phyloP scores from a whole-genome alignment of 23 tunicate species.

The Styela clava region DNA sequence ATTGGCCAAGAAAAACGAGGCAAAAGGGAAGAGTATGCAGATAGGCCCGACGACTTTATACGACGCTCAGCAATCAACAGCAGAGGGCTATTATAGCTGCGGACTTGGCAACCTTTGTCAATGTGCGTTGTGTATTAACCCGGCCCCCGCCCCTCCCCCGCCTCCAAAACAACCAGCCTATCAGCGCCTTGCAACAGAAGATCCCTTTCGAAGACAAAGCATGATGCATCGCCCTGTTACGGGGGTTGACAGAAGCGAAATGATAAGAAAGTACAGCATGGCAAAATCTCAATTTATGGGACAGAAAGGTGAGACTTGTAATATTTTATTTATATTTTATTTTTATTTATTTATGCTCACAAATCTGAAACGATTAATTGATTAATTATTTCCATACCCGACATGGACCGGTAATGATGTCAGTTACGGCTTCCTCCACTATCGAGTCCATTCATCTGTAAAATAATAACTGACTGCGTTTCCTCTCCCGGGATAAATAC shows the following conservation, averaged over 20 bases:
- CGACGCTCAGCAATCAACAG: conserved; percentile 1
- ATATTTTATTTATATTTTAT: no score
- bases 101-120: conserved; percentile 81
- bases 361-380: no score
- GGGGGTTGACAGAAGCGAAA: conserved; percentile 3
- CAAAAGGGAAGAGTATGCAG: conserved; percentile 30
- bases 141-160: conserved; percentile 20
- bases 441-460: no score
- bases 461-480: no score
- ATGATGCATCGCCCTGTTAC: conserved; percentile 17
- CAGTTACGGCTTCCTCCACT: no score
- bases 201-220: conserved; percentile 28
- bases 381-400: no score
- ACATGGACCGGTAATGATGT: no score
- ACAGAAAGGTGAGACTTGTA: background rate
- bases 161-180: conserved; percentile 11
- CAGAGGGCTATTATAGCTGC: conserved; percentile 72
- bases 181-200: background rate
- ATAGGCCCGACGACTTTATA: conserved; percentile 16
- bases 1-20: conserved; percentile 26
- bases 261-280: conserved; percentile 8
- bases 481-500: no score
- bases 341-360: no score
- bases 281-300: conserved; percentile 27
- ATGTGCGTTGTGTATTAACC: conserved; percentile 63